These are phyloP conservation scores for Tromatobia lineatoria DNA, from an alignment of 2,888 invertebrate species.

Conservation along the genomic window DNA sequence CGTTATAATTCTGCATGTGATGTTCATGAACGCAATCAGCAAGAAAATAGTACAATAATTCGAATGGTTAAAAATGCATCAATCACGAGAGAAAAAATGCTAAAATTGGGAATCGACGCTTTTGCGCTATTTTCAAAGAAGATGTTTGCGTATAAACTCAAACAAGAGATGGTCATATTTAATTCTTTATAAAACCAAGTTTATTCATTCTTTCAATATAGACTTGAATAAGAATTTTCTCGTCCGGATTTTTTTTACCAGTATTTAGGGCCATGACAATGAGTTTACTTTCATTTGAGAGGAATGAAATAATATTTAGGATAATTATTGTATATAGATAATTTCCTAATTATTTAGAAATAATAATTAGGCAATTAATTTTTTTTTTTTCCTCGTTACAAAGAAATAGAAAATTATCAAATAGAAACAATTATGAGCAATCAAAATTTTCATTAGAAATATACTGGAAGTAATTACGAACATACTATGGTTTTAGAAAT, in stretches of 20 bases:
- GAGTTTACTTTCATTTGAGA: neutral
- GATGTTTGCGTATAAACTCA: constrained; percentile 16
- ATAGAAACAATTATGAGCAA: too few relatives aligned
- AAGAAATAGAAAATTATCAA: too few relatives aligned
- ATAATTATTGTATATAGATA: neutral
- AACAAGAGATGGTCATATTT: constrained; percentile 10
- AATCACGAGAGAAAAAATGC: constrained; percentile 36
- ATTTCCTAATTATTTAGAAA: too few relatives aligned
- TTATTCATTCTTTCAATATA: neutral
- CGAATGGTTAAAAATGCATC: constrained; percentile 49
- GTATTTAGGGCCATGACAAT: neutral
- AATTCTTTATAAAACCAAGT: neutral
- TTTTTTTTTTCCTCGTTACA: too few relatives aligned
- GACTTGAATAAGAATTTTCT: neutral
- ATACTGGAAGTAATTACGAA: too few relatives aligned
- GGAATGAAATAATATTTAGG: neutral
- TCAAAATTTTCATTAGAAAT: too few relatives aligned
- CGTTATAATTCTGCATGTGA: constrained; percentile 13
- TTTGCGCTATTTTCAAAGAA: neutral
- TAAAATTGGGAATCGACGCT: constrained; percentile 9
- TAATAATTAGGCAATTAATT: too few relatives aligned
- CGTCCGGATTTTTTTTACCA: neutral
- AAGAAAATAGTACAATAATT: constrained; percentile 42
- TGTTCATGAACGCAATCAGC: constrained; percentile 56
- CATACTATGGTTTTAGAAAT: too few relatives aligned